A percentile compares a stretch with the other conserved stretches of the same genome.
Evolutionary conservation across 2,797 vertebrate genomes (phyloP).

Genomic region (Calcarius lapponicus): DNA sequence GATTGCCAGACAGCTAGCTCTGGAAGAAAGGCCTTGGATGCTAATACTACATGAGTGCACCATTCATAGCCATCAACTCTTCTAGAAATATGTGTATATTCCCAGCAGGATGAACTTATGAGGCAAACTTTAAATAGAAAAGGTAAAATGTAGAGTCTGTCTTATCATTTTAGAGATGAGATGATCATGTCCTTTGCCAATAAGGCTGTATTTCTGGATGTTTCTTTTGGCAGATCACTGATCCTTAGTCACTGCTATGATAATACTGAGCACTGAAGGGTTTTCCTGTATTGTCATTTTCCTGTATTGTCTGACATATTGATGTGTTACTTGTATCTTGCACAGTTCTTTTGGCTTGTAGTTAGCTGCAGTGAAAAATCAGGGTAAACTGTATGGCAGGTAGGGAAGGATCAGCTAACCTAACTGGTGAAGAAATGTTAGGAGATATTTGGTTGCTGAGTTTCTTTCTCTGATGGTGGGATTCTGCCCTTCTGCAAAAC

Average conservation of each 20-base stretch:
- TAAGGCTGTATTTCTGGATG: background rate
- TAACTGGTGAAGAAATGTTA: background rate
- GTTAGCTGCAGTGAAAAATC: background rate
- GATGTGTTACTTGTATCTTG: background rate
- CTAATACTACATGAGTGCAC: background rate
- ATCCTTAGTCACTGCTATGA: background rate
- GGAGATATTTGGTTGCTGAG: background rate
- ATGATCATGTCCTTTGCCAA: background rate
- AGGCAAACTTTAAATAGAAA: background rate
- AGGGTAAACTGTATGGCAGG: background rate
- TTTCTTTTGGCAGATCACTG: background rate
- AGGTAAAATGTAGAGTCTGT: background rate
- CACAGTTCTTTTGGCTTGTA: background rate
- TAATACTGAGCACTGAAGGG: background rate
- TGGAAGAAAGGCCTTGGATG: background rate
- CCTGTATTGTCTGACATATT: background rate
- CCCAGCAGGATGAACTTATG: background rate
- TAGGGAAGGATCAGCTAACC: background rate
- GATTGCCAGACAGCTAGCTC: background rate
- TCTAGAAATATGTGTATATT: background rate
- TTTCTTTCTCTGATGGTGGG: background rate
- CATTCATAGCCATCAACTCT: background rate
- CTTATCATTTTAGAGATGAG: background rate
- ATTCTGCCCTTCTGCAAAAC: background rate
- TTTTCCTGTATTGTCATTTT: background rate